A percentile compares a stretch with the other conserved stretches of the same genome.
phyloP scores from a whole-genome alignment of 1,140 invertebrate genomes.

The Schmidtea mediterranea region DNA sequence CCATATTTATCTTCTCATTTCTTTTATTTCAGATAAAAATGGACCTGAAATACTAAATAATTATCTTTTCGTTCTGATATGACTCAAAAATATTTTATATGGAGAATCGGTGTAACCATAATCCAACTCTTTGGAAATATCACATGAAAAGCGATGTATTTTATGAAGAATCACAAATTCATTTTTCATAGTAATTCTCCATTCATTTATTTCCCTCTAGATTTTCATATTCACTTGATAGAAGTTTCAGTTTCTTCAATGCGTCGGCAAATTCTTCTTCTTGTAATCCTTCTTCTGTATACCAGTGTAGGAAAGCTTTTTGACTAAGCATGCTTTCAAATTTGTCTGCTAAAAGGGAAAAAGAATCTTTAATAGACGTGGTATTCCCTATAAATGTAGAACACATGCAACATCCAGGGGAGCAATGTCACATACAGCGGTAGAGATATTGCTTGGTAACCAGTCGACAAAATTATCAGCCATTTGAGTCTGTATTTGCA shows the following conservation, averaged over 20 bases:
- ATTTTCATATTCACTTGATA: slow-evolving; percentile 51
- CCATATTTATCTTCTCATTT: too few species aligned
- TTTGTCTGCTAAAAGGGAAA: slow-evolving; percentile 43
- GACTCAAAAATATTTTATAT: too few species aligned
- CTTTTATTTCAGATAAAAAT: too few species aligned
- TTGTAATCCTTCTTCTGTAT: slow-evolving; percentile 51
- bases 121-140: too few species aligned
- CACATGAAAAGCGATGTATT: too few species aligned
- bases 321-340: slow-evolving; percentile 42
- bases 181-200: too few species aligned
- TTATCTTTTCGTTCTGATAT: too few species aligned
- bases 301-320: slow-evolving; percentile 49
- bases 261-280: slow-evolving; percentile 47
- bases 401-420: slow-evolving; percentile 29
- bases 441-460: slow-evolving; percentile 24
- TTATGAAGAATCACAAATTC: too few species aligned
- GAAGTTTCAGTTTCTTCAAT: slow-evolving; percentile 31
- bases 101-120: too few species aligned
- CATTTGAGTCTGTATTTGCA: slow-evolving; percentile 14
- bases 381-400: slow-evolving; percentile 27
- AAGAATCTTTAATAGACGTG: slow-evolving; percentile 48
- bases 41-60: too few species aligned
- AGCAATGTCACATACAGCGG: slow-evolving; percentile 29
- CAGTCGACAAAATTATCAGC: slow-evolving; percentile 20
- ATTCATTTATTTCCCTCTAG: too few species aligned